These are phyloP conservation scores for Hyperopisus bebe DNA, from an alignment of 2,113 vertebrate genomes.

Conservation along the genomic window DNA sequence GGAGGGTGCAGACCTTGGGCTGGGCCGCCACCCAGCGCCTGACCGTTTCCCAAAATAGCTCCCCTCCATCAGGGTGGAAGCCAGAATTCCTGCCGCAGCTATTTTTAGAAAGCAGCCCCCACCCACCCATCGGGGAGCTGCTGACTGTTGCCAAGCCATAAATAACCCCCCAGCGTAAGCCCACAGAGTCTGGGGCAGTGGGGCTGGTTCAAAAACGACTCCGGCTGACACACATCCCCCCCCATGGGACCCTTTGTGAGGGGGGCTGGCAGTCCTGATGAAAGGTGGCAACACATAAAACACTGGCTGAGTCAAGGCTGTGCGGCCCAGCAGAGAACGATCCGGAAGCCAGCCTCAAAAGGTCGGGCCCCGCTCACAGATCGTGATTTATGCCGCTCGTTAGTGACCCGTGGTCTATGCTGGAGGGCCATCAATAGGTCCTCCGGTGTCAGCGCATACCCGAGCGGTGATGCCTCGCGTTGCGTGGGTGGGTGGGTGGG, in stretches of 20 bases:
- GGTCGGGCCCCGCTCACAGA: constrained; percentile 28
- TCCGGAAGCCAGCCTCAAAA: constrained; percentile 50
- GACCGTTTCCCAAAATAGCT: constrained; percentile 43
- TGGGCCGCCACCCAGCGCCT: constrained; percentile 19
- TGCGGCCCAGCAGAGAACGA: constrained; percentile 46
- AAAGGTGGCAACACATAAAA: constrained; percentile 44
- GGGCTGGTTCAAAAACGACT: background rate
- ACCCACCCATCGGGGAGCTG: constrained; percentile 22
- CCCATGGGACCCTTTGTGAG: constrained; percentile 34
- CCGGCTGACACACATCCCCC: background rate
- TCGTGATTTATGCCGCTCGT: background rate
- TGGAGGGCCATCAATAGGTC: background rate
- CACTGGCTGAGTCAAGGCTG: constrained; percentile 53
- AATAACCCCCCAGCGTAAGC: background rate
- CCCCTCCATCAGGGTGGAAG: constrained; percentile 26
- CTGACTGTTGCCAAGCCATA: constrained; percentile 14
- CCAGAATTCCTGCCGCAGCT: constrained; percentile 41
- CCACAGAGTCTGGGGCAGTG: background rate
- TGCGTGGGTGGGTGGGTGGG: background rate
- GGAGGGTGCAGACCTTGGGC: constrained; percentile 26
- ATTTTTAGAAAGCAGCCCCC: constrained; percentile 23
- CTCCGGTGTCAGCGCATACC: constrained; percentile 4
- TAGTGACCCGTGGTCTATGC: background rate
- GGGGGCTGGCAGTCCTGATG: constrained; percentile 39
- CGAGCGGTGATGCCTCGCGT: background rate